A percentile compares a stretch with the other conserved stretches of the same genome.
These are phyloP conservation scores for Noctua pronuba DNA, from an alignment of 2,888 invertebrate species.

Conservation along the genomic window DNA sequence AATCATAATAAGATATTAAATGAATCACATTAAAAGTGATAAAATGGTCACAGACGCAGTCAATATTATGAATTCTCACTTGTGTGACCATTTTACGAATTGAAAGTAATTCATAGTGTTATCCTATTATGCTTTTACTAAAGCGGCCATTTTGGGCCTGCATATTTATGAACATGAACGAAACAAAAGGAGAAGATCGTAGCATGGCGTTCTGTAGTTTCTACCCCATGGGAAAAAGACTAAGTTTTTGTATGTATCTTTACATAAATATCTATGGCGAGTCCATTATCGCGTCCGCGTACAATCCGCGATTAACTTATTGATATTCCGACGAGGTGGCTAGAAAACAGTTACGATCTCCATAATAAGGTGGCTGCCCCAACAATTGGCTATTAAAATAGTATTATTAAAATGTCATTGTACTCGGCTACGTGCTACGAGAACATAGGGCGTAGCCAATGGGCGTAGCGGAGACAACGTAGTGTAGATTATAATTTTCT, in stretches of 20 bases:
- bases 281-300: conserved; percentile 26
- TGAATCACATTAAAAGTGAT: too few relatives aligned
- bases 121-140: too few relatives aligned
- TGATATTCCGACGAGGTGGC: conserved; percentile 51
- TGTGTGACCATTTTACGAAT: too few relatives aligned
- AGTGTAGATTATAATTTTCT: neutral
- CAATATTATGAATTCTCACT: too few relatives aligned
- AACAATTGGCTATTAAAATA: conserved; percentile 20
- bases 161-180: neutral
- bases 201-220: neutral
- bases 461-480: conserved; percentile 8
- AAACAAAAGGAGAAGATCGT: neutral
- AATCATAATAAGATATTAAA: too few relatives aligned
- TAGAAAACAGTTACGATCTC: conserved; percentile 65
- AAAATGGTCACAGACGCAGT: too few relatives aligned
- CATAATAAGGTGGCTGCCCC: conserved; percentile 44
- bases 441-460: conserved; percentile 12
- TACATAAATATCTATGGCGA: conserved; percentile 35
- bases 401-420: conserved; percentile 23
- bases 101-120: too few relatives aligned
- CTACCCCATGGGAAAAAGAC: neutral
- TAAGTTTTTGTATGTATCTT: neutral
- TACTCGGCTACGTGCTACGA: conserved; percentile 16
- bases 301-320: conserved; percentile 49
- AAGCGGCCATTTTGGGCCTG: too few relatives aligned